Evolutionary conservation across 2,888 invertebrate species (phyloP).

Genomic region (Chrysotoxum bicinctum): DNA sequence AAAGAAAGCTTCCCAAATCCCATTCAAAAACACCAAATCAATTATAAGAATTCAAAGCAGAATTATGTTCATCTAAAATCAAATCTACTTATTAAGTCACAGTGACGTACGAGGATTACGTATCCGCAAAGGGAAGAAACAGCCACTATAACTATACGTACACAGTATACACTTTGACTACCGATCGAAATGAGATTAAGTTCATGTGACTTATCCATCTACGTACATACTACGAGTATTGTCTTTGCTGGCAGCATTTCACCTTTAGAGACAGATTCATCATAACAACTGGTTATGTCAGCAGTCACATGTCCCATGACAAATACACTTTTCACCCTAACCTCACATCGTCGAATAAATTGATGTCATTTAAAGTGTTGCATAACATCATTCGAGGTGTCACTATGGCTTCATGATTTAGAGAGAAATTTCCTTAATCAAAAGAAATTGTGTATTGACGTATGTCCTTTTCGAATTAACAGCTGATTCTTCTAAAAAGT

Average conservation of each 20-base stretch:
- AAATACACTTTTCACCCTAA: background rate
- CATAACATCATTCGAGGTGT: background rate
- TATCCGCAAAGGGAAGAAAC: background rate
- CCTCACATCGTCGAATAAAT: background rate
- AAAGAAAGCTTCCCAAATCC: too few species aligned
- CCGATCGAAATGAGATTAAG: background rate
- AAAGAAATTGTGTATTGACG: background rate
- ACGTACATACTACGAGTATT: background rate
- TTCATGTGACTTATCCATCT: background rate
- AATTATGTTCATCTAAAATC: background rate
- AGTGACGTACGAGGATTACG: background rate
- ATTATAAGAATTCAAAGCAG: background rate
- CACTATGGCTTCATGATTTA: background rate
- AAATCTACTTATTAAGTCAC: background rate
- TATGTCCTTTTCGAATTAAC: background rate
- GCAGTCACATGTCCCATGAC: background rate
- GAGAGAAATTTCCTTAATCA: background rate
- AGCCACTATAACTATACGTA: background rate
- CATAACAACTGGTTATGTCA: background rate
- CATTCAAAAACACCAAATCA: background rate
- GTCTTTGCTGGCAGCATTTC: background rate
- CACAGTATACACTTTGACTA: background rate
- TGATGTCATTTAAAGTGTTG: background rate
- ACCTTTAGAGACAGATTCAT: background rate
- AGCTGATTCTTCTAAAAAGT: background rate